Percentiles rank a stretch among this genome's conserved stretches.
Conservation (phyloP, 2,888 invertebrate species). For the Polyploca ridens region DNA sequence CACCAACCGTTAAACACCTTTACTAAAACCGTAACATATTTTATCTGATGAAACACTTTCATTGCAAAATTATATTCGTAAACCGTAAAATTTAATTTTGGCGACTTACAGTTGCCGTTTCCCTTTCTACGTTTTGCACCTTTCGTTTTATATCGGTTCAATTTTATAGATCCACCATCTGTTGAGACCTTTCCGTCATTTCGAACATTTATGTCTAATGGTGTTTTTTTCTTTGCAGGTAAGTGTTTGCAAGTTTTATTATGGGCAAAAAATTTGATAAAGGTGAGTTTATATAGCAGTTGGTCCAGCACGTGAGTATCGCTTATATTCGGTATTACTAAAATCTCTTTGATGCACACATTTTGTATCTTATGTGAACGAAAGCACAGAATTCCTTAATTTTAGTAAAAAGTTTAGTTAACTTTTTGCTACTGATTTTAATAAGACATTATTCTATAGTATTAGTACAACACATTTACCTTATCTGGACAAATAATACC, state of each 20-base stretch:
- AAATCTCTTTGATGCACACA: conserved; percentile 12
- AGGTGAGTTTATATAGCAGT: conserved; percentile 36
- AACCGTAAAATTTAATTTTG: conserved; percentile 35
- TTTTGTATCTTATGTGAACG: neutral
- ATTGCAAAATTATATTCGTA: neutral
- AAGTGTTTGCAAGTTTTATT: conserved; percentile 55
- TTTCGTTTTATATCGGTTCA: conserved; percentile 63
- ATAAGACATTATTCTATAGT: no score
- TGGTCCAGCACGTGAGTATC: conserved; percentile 52
- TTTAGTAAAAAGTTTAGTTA: no score
- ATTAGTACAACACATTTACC: no score
- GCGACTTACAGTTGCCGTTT: conserved; percentile 63
- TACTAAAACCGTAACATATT: conserved; percentile 8
- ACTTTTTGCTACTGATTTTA: no score
- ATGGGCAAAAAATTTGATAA: conserved; percentile 40
- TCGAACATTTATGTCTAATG: conserved; percentile 62
- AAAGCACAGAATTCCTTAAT: neutral
- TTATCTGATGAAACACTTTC: conserved; percentile 12
- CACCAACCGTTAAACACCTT: conserved; percentile 8
- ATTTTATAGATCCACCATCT: conserved; percentile 68
- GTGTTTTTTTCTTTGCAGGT: conserved; percentile 68
- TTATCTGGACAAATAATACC: no score
- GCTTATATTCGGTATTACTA: conserved; percentile 17
- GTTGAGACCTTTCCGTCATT: conserved; percentile 66
- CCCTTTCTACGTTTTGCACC: conserved; percentile 69